A percentile compares a stretch with the other conserved stretches of the same genome.
phyloP scores from a whole-genome alignment of 2,888 invertebrate species.

The Drosophila borborema region DNA sequence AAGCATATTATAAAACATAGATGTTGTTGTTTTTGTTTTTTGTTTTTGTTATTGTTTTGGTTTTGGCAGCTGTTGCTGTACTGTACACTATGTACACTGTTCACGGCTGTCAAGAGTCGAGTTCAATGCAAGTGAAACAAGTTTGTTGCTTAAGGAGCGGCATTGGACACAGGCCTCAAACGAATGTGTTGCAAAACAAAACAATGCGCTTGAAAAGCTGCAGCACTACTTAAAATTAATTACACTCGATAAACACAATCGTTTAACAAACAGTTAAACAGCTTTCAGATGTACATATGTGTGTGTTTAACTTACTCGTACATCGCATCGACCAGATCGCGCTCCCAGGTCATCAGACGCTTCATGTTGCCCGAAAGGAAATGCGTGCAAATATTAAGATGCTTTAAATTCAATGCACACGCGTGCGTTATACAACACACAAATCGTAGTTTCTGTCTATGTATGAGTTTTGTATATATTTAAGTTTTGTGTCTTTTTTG shows the following conservation, averaged over 20 bases:
- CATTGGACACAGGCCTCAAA: no score
- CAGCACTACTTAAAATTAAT: conserved; percentile 36
- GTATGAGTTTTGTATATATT: conserved; percentile 33
- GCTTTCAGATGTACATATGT: background rate
- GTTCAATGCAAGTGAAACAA: conserved; percentile 67
- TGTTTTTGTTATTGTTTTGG: conserved; percentile 6
- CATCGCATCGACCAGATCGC: conserved; percentile 83
- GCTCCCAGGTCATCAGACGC: conserved; percentile 83
- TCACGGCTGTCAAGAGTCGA: conserved; percentile 19
- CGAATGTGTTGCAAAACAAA: no score
- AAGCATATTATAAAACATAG: conserved; percentile 43
- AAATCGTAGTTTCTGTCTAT: conserved; percentile 3
- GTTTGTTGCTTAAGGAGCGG: conserved; percentile 54
- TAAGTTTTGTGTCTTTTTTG: conserved; percentile 37
- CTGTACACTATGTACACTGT: conserved; percentile 20
- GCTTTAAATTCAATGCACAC: conserved; percentile 50
- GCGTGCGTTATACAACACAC: conserved; percentile 50
- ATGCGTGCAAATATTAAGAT: conserved; percentile 47
- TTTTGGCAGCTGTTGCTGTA: conserved; percentile 35
- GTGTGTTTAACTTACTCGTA: conserved; percentile 78
- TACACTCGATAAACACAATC: conserved; percentile 53
- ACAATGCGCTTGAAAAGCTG: conserved; percentile 69
- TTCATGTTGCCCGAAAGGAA: conserved; percentile 75
- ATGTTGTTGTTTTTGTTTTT: conserved; percentile 8
- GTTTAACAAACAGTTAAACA: conserved; percentile 36